Evolutionary conservation across 2,888 invertebrate genomes (phyloP).

Genomic region (Drosophila histrio): DNA sequence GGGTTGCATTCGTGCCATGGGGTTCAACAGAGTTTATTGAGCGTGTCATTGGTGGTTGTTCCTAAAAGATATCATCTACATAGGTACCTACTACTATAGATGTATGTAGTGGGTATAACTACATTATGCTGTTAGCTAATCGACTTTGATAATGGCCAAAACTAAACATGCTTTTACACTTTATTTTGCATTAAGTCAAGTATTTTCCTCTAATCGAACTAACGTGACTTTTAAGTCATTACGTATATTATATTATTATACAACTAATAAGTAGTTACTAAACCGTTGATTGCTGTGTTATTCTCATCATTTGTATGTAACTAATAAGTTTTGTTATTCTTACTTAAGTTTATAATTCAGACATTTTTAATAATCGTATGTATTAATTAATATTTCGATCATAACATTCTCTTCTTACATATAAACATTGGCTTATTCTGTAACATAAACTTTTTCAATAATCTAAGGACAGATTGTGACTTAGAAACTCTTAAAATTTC

Average conservation of each 20-base stretch:
- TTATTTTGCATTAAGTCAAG: not conserved
- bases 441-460: too few relatives aligned
- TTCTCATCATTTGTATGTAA: not conserved
- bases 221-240: slow-evolving; percentile 29
- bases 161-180: slow-evolving; percentile 34
- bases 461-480: too few relatives aligned
- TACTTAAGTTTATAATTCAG: not conserved
- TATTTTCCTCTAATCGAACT: not conserved
- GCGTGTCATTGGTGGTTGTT: slow-evolving; percentile 33
- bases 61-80: slow-evolving; percentile 27
- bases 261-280: not conserved
- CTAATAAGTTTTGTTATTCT: not conserved
- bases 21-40: slow-evolving; percentile 18
- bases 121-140: not conserved
- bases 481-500: not conserved
- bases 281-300: not conserved
- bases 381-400: too few relatives aligned
- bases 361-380: too few relatives aligned
- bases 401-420: too few relatives aligned
- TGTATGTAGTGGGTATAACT: not conserved
- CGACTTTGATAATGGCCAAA: slow-evolving; percentile 4
- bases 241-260: not conserved
- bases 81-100: not conserved
- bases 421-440: too few relatives aligned
- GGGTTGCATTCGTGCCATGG: slow-evolving; percentile 31